phyloP scores from a whole-genome alignment of 2,113 vertebrate species.

The Grus americana region DNA sequence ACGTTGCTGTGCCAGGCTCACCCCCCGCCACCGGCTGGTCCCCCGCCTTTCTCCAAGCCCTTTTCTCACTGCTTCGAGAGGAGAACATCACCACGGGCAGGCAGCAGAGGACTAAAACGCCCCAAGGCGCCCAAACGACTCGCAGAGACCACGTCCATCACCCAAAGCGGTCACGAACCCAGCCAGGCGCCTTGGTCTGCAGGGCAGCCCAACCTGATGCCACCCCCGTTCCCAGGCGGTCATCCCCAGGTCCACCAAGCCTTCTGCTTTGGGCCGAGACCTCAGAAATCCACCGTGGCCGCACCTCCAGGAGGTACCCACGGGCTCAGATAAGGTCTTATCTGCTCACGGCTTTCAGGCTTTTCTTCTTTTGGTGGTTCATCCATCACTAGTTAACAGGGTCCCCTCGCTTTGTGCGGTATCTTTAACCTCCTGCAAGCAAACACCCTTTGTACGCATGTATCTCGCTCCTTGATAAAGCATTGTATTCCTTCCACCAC shows the following conservation, averaged over 20 bases:
- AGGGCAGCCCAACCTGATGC: neutral
- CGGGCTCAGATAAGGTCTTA: conserved; percentile 1
- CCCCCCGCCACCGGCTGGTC: neutral
- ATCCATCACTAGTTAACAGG: conserved; percentile 9
- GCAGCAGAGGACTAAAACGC: neutral
- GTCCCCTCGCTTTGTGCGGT: neutral
- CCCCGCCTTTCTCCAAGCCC: neutral
- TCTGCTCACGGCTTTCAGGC: neutral
- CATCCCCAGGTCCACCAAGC: neutral
- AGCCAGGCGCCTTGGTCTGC: accelerated
- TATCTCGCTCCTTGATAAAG: neutral
- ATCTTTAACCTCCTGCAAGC: conserved; percentile 15
- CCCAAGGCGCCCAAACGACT: too few species aligned
- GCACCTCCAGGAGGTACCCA: neutral
- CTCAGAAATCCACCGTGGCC: neutral
- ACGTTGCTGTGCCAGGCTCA: neutral
- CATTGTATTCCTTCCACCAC: conserved; percentile 46
- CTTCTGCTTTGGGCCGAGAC: neutral
- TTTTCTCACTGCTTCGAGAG: neutral
- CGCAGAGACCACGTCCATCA: too few species aligned
- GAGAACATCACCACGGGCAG: neutral
- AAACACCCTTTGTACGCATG: conserved; percentile 44
- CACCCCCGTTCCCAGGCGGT: too few species aligned
- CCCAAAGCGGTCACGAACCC: neutral
- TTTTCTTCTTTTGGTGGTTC: neutral